A percentile compares a stretch with the other conserved stretches of the same genome.
Conservation (phyloP, 2,797 vertebrate species). For the Trichosurus vulpecula region DNA sequence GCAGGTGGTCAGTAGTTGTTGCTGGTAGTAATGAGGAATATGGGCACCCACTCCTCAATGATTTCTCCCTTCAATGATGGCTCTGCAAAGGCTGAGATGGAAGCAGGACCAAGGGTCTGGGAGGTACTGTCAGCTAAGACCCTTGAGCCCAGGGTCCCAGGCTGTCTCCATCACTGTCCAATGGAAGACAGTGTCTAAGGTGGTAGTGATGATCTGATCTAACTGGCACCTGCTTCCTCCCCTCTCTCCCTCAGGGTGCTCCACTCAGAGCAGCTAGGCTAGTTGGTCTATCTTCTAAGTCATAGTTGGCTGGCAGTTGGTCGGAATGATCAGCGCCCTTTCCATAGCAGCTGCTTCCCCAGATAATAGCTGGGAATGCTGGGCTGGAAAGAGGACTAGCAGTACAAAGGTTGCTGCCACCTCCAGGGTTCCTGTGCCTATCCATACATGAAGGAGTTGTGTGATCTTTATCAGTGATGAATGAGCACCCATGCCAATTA, state of each 20-base stretch:
- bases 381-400: background rate
- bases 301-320: background rate
- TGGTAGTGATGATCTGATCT: background rate
- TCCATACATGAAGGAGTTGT: background rate
- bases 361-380: background rate
- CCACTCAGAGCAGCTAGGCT: background rate
- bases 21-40: background rate
- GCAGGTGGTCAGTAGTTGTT: background rate
- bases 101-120: background rate
- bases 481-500: background rate
- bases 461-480: background rate
- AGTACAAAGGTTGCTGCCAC: background rate
- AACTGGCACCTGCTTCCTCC: background rate
- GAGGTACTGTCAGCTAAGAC: background rate
- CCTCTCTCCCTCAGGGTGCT: background rate
- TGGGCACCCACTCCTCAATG: background rate
- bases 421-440: background rate
- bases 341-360: background rate
- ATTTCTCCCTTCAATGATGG: background rate
- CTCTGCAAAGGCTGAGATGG: background rate
- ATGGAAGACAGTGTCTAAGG: background rate
- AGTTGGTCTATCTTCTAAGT: background rate
- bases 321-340: background rate
- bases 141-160: background rate
- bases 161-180: background rate